phyloP scores from a whole-genome alignment of 2,113 vertebrate species.

The Apistogramma diplotaenia region DNA sequence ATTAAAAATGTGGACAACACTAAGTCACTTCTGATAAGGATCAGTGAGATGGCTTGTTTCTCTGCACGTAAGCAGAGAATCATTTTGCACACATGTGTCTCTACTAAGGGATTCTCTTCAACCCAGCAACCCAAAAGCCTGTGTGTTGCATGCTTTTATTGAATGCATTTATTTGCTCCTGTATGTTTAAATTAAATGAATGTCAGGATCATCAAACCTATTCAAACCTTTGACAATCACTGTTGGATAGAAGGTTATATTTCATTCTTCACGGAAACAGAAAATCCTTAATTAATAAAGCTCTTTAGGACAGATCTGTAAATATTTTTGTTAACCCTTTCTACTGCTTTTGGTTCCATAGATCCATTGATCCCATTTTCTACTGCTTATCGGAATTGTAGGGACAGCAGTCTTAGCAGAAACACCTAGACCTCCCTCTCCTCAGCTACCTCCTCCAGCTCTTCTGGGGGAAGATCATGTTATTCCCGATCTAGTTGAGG shows the following conservation, averaged over 20 bases:
- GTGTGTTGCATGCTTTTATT: not conserved
- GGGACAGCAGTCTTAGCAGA: not conserved
- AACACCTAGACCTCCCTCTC: no score
- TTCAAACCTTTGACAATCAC: not conserved
- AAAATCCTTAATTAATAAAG: not conserved
- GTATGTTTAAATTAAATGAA: not conserved
- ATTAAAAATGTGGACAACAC: not conserved
- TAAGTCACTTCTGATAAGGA: not conserved
- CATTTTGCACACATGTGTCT: not conserved
- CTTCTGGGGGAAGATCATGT: no score
- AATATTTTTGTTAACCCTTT: not conserved
- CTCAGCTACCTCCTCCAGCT: no score
- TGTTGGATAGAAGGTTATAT: not conserved
- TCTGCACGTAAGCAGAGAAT: not conserved
- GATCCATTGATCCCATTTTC: not conserved
- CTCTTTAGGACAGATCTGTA: not conserved
- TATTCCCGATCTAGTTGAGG: not conserved
- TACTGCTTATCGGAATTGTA: not conserved
- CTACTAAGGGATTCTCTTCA: not conserved
- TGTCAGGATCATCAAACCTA: not conserved
- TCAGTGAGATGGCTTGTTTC: not conserved
- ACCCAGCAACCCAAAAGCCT: not conserved
- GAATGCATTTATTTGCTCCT: not conserved
- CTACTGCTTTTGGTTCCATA: not conserved
- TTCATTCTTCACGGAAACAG: not conserved